Evolutionary conservation across 2,888 invertebrate species (phyloP).

Genomic region (Byasa hedistus): DNA sequence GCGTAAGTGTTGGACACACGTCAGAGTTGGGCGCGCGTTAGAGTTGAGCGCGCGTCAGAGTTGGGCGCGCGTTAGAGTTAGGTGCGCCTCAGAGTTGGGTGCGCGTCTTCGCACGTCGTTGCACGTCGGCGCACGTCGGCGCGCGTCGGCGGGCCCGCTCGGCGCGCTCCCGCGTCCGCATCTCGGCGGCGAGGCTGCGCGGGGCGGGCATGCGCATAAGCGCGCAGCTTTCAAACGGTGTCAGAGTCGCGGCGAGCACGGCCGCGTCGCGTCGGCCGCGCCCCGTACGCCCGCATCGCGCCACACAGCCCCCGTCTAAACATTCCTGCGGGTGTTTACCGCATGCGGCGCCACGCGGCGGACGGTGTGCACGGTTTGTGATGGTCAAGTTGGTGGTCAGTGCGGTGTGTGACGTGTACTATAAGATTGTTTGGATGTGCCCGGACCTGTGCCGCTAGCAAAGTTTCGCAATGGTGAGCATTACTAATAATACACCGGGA

Average conservation of each 20-base stretch:
- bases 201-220: conserved; percentile 69
- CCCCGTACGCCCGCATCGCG: conserved; percentile 44
- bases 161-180: conserved; percentile 31
- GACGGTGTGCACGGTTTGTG: conserved; percentile 20
- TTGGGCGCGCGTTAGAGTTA: too few relatives aligned
- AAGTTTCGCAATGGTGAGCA: conserved; percentile 59
- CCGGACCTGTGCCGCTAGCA: conserved; percentile 47
- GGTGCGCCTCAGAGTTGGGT: too few relatives aligned
- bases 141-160: too few relatives aligned
- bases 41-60: too few relatives aligned
- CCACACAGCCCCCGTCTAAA: conserved; percentile 27
- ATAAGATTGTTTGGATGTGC: conserved; percentile 50
- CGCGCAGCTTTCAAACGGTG: conserved; percentile 54
- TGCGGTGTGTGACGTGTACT: conserved; percentile 47
- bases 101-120: too few relatives aligned
- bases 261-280: conserved; percentile 60
- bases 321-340: background rate
- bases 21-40: too few relatives aligned
- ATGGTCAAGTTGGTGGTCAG: conserved; percentile 9
- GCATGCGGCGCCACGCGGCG: conserved; percentile 1
- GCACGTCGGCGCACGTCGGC: too few relatives aligned
- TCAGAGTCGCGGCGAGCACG: conserved; percentile 62
- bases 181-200: conserved; percentile 53
- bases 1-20: conserved; percentile 38
- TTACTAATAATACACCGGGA: too few relatives aligned